These are phyloP conservation scores for Callopanchax toddi DNA, from an alignment of 2,113 vertebrate species.

Conservation along the genomic window DNA sequence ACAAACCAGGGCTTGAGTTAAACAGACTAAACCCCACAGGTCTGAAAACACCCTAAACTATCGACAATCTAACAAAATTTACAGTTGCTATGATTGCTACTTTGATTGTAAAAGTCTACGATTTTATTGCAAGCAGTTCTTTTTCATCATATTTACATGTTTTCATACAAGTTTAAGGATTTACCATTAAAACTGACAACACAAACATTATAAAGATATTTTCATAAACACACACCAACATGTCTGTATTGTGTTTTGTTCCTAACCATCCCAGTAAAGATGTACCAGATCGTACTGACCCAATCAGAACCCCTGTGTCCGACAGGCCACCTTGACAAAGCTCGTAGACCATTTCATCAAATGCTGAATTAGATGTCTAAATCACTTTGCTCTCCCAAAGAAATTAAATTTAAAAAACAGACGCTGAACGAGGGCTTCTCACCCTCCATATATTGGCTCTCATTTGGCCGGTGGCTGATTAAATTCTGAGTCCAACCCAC, in stretches of 20 bases:
- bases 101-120: too few species aligned
- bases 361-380: conserved; percentile 38
- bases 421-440: conserved; percentile 51
- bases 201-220: not conserved
- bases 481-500: conserved; percentile 51
- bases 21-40: too few species aligned
- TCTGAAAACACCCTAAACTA: too few species aligned
- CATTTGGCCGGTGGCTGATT: conserved; percentile 43
- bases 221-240: not conserved
- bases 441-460: conserved; percentile 53
- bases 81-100: too few species aligned
- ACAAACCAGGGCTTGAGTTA: too few species aligned
- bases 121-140: too few species aligned
- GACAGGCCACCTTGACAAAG: conserved; percentile 37
- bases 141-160: too few species aligned
- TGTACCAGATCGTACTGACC: conserved; percentile 12
- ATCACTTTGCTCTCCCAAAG: conserved; percentile 31
- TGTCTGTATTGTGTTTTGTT: not conserved
- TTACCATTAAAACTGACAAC: too few species aligned
- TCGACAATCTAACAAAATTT: too few species aligned
- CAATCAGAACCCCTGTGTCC: conserved; percentile 9
- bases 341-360: conserved; percentile 50
- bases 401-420: conserved; percentile 68
- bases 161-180: too few species aligned
- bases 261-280: not conserved